Conservation (phyloP, 1,140 invertebrate genomes). For the Chelonus insularis region DNA sequence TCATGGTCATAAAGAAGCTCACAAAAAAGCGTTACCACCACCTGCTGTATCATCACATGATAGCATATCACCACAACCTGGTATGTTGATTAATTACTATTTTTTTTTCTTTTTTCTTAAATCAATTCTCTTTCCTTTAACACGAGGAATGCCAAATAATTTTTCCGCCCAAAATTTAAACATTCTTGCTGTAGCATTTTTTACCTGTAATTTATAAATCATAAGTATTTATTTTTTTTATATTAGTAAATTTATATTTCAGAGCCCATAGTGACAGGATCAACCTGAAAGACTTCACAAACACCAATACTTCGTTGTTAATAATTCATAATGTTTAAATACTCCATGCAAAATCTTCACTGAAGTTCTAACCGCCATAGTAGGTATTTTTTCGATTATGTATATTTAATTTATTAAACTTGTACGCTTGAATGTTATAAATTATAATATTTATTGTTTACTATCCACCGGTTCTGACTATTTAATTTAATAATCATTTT, state of each 20-base stretch:
- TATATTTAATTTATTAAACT: no score
- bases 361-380: no score
- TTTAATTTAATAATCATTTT: no score
- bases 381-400: no score
- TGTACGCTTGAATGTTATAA: no score
- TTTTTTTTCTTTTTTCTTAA: background rate
- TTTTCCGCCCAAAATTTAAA: slow-evolving; percentile 18
- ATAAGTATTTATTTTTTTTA: slow-evolving; percentile 8
- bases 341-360: no score
- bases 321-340: background rate
- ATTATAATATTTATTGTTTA: no score
- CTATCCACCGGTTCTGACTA: no score
- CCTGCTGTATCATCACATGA: slow-evolving; percentile 43
- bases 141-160: slow-evolving; percentile 7
- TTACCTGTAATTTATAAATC: slow-evolving; percentile 13
- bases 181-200: background rate
- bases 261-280: slow-evolving; percentile 47
- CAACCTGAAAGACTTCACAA: slow-evolving; percentile 38
- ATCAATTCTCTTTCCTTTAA: background rate
- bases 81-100: slow-evolving; percentile 26
- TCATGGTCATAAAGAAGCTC: slow-evolving; percentile 77
- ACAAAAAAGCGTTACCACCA: slow-evolving; percentile 60
- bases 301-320: background rate
- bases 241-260: slow-evolving; percentile 29
- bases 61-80: slow-evolving; percentile 37